Conservation (phyloP, 2,888 invertebrate genomes). For the Drosophila ezoana region DNA sequence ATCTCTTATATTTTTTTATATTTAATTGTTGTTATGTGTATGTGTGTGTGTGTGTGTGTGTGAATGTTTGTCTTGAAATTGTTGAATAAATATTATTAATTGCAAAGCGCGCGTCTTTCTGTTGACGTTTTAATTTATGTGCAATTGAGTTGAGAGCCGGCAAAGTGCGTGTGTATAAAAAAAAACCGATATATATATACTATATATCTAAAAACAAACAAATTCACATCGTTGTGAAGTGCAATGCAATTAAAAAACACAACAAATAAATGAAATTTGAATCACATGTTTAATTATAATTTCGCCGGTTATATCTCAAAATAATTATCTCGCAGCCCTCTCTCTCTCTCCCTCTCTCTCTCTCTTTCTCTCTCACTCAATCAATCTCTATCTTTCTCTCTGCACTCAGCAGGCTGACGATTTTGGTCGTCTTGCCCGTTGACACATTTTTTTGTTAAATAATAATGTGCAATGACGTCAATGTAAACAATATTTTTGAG, state of each 20-base stretch:
- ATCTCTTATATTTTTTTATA: conserved; percentile 17
- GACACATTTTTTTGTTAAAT: conserved; percentile 8
- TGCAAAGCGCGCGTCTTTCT: conserved; percentile 36
- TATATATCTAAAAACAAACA: conserved; percentile 18
- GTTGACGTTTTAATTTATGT: conserved; percentile 61
- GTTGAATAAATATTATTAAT: conserved; percentile 40
- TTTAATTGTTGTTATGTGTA: not conserved
- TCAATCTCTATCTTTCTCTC: not conserved
- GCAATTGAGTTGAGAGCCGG: conserved; percentile 49
- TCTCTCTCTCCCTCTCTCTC: not conserved
- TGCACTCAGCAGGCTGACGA: not conserved
- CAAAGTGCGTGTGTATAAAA: conserved; percentile 33
- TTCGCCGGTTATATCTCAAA: conserved; percentile 24
- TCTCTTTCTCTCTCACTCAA: not conserved
- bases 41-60: not conserved
- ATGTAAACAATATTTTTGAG: conserved; percentile 8
- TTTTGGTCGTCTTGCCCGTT: not conserved
- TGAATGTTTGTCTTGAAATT: conserved; percentile 19
- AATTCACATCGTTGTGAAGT: conserved; percentile 34
- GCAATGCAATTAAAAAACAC: conserved; percentile 28
- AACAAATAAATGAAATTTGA: conserved; percentile 24
- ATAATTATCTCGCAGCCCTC: conserved; percentile 11
- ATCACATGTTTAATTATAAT: conserved; percentile 26
- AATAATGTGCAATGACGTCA: conserved; percentile 5
- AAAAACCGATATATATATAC: conserved; percentile 27